Evolutionary conservation across 2,113 vertebrate species (phyloP).

Genomic region (Sitta europaea): DNA sequence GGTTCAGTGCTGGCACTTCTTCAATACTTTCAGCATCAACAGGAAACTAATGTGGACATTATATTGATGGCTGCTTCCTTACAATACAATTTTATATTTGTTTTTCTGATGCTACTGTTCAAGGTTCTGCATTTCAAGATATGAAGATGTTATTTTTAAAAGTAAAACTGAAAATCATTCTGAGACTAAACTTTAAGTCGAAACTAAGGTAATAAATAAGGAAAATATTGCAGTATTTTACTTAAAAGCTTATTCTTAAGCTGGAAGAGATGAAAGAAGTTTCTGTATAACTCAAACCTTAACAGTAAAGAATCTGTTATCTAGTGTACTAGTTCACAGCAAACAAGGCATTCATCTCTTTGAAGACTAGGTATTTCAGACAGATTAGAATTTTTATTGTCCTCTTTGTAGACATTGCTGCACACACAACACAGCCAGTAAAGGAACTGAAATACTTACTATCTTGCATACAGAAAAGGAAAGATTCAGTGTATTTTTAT

Average conservation of each 20-base stretch:
- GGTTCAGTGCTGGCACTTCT: constrained; percentile 66
- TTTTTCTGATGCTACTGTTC: constrained; percentile 70
- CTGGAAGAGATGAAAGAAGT: background rate
- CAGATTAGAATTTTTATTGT: background rate
- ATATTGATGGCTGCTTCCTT: constrained; percentile 77
- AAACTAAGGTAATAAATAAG: background rate
- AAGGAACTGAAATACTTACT: background rate
- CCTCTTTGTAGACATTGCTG: background rate
- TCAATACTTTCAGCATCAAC: constrained; percentile 78
- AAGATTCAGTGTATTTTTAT: background rate
- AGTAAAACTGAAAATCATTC: background rate
- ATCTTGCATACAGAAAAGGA: background rate
- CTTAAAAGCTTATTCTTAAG: background rate
- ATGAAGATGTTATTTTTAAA: constrained; percentile 50
- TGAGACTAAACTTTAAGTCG: background rate
- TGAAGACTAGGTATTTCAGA: background rate
- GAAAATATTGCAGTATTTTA: background rate
- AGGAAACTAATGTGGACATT: constrained; percentile 79
- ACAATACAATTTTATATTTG: constrained; percentile 72
- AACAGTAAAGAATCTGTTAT: background rate
- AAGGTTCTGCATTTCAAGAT: constrained; percentile 68
- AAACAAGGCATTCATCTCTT: background rate
- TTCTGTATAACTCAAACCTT: background rate
- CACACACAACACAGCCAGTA: background rate
- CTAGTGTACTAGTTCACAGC: background rate